These are phyloP conservation scores for Lasioglossum albipes DNA, from an alignment of 1,140 invertebrate species.

Conservation along the genomic window DNA sequence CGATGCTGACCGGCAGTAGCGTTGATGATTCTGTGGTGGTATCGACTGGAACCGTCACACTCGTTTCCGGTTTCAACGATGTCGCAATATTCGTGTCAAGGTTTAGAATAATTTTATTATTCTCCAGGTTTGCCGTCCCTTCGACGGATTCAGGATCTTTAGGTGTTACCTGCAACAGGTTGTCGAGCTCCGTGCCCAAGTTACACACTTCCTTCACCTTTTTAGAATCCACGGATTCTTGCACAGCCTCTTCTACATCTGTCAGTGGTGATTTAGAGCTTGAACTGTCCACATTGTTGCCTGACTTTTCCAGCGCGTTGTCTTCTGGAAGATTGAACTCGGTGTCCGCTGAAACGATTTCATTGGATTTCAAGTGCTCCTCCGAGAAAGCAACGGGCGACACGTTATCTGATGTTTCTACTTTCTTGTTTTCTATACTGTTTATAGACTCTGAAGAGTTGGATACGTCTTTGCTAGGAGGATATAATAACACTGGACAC, in stretches of 20 bases:
- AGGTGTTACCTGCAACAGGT: constrained; percentile 63
- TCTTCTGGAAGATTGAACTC: constrained; percentile 47
- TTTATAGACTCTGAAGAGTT: constrained; percentile 6
- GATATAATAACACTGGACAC: background rate
- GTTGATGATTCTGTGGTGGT: constrained; percentile 13
- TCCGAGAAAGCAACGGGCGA: background rate
- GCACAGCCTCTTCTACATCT: constrained; percentile 37
- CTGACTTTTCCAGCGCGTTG: constrained; percentile 32
- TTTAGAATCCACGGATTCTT: constrained; percentile 53
- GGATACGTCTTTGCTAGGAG: constrained; percentile 13
- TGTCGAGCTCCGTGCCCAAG: constrained; percentile 70
- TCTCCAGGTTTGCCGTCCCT: constrained; percentile 54
- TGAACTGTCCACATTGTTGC: background rate
- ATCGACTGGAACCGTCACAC: background rate
- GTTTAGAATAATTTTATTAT: constrained; percentile 77
- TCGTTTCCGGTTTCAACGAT: constrained; percentile 72
- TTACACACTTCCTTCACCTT: constrained; percentile 67
- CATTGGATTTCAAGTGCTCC: constrained; percentile 11
- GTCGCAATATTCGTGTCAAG: constrained; percentile 78
- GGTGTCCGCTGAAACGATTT: background rate
- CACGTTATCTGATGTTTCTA: background rate
- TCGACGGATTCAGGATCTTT: constrained; percentile 59
- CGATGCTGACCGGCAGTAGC: constrained; percentile 26
- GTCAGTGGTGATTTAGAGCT: constrained; percentile 40
- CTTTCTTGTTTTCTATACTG: background rate